These are phyloP conservation scores for Cavia aperea DNA, from an alignment of 2,113 vertebrate genomes.

Conservation along the genomic window DNA sequence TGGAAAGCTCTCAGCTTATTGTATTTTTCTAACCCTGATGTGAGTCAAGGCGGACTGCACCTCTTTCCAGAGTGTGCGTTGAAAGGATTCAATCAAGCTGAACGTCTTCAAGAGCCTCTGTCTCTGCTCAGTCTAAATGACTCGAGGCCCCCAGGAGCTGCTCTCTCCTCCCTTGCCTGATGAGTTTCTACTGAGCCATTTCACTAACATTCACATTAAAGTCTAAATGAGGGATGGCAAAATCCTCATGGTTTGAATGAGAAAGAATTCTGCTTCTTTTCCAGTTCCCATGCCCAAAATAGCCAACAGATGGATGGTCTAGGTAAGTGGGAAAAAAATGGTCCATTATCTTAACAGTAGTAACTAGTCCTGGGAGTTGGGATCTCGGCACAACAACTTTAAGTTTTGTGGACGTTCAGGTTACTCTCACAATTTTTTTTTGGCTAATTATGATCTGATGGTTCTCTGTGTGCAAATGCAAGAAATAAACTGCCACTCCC, in stretches of 20 bases:
- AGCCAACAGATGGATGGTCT: background rate
- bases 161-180: background rate
- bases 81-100: accelerated
- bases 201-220: background rate
- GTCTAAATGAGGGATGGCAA: background rate
- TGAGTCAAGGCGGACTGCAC: background rate
- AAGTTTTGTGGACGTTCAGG: background rate
- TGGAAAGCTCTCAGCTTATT: background rate
- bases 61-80: background rate
- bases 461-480: background rate
- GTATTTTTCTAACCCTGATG: background rate
- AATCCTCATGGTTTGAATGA: background rate
- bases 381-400: background rate
- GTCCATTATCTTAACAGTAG: accelerated
- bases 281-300: background rate
- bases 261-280: background rate
- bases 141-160: too few relatives aligned
- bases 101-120: background rate
- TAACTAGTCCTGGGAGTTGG: background rate
- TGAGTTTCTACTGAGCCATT: background rate
- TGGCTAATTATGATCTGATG: background rate
- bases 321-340: background rate
- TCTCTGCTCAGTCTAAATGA: background rate
- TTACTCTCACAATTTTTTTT: background rate
- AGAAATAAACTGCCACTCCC: background rate